Percentiles rank a stretch among this genome's conserved stretches.
Evolutionary conservation across 1,140 invertebrate species (phyloP).

Genomic region (Ostrea denselamellosa): DNA sequence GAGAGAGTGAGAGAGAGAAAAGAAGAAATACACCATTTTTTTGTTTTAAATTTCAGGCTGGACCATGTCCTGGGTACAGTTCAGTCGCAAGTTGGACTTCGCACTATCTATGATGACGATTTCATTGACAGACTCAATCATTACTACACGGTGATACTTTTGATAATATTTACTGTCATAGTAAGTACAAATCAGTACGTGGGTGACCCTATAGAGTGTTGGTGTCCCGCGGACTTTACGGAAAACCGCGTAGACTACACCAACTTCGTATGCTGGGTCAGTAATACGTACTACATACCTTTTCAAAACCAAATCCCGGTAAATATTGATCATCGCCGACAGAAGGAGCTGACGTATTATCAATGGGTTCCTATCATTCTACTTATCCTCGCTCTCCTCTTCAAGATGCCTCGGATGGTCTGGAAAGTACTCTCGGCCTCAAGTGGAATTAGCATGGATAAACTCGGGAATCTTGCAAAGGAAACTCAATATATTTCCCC

Average conservation of each 20-base stretch:
- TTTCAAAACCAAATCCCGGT: constrained; percentile 68
- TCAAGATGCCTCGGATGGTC: constrained; percentile 90
- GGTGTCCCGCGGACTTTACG: constrained; percentile 77
- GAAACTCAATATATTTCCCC: constrained; percentile 65
- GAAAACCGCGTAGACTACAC: constrained; percentile 75
- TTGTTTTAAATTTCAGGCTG: constrained; percentile 52
- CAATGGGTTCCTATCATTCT: constrained; percentile 82
- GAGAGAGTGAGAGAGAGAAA: neutral
- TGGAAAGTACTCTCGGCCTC: constrained; percentile 65
- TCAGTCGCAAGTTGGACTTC: constrained; percentile 63
- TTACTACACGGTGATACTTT: constrained; percentile 79
- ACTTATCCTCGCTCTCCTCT: constrained; percentile 92
- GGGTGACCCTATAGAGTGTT: constrained; percentile 81
- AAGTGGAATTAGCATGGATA: constrained; percentile 65
- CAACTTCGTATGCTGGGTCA: constrained; percentile 76
- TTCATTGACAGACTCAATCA: constrained; percentile 81
- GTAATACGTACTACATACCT: constrained; percentile 79
- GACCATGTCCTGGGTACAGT: constrained; percentile 69
- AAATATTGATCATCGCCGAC: constrained; percentile 53
- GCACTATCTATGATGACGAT: constrained; percentile 79
- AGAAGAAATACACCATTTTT: neutral
- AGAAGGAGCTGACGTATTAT: constrained; percentile 67
- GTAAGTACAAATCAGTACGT: constrained; percentile 97
- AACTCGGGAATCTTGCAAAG: constrained; percentile 82
- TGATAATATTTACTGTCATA: constrained; percentile 79